phyloP scores from a whole-genome alignment of 2,888 invertebrate genomes.

The Clostera curtula region DNA sequence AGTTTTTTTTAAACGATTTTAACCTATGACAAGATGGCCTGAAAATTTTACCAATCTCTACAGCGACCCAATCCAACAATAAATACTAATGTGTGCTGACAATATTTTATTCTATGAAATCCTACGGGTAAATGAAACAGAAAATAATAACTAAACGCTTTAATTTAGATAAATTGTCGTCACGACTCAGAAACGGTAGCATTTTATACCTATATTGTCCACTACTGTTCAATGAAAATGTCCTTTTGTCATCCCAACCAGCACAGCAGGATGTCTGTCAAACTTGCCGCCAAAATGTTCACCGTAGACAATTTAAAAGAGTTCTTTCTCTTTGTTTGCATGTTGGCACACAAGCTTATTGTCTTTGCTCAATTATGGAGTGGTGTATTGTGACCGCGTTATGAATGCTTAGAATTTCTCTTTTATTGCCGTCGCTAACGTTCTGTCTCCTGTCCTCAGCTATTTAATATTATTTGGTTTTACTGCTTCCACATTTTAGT shows the following conservation, averaged over 20 bases:
- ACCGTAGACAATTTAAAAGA: slow-evolving; percentile 24
- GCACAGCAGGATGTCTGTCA: slow-evolving; percentile 53
- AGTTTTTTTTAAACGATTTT: too few species aligned
- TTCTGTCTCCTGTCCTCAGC: slow-evolving; percentile 22
- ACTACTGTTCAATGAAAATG: slow-evolving; percentile 31
- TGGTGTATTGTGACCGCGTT: slow-evolving; percentile 47
- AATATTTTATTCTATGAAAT: too few species aligned
- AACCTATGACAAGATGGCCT: too few species aligned
- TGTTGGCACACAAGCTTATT: slow-evolving; percentile 50
- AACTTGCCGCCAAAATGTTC: slow-evolving; percentile 53
- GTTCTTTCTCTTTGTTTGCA: slow-evolving; percentile 34
- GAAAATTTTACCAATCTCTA: too few species aligned
- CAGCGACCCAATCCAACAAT: too few species aligned
- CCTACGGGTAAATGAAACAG: too few species aligned
- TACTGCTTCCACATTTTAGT: slow-evolving; percentile 57
- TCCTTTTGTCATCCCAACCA: slow-evolving; percentile 35
- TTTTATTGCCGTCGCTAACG: slow-evolving; percentile 35
- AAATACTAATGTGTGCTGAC: too few species aligned
- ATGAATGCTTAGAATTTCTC: slow-evolving; percentile 49
- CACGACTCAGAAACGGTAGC: slow-evolving; percentile 51
- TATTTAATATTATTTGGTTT: slow-evolving; percentile 38
- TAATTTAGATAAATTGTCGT: slow-evolving; percentile 50
- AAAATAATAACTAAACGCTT: slow-evolving; percentile 35
- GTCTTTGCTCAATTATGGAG: slow-evolving; percentile 70
- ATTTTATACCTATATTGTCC: slow-evolving; percentile 26